Conservation (phyloP, 2,888 invertebrate genomes). For the Thymelicus acteon region DNA sequence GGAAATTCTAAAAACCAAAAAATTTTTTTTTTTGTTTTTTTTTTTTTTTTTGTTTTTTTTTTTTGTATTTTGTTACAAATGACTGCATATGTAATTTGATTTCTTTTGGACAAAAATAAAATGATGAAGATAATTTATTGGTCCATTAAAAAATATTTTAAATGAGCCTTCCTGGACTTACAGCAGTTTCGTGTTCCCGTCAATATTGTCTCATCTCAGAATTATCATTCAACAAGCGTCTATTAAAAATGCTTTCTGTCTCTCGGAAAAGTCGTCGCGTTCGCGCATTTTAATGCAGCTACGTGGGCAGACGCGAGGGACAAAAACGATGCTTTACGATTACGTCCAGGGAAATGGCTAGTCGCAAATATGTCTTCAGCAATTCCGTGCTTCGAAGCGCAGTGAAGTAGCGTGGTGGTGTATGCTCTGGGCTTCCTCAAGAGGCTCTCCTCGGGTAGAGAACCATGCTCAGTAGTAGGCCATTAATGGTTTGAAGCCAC, state of each 20-base stretch:
- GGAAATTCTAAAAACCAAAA: too few relatives aligned
- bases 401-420: too few relatives aligned
- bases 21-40: too few relatives aligned
- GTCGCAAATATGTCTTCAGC: too few relatives aligned
- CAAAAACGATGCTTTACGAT: background rate
- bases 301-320: background rate
- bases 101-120: too few relatives aligned
- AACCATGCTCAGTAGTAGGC: too few relatives aligned
- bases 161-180: constrained; percentile 18
- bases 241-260: constrained; percentile 34
- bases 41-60: too few relatives aligned
- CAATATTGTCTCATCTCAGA: constrained; percentile 30
- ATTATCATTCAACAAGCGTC: constrained; percentile 32
- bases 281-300: constrained; percentile 21
- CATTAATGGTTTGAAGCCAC: too few relatives aligned
- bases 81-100: too few relatives aligned
- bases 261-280: constrained; percentile 20
- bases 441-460: too few relatives aligned
- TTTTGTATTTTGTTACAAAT: too few relatives aligned
- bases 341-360: background rate
- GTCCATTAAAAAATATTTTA: background rate
- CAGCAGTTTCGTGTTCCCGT: constrained; percentile 19
- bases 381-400: background rate
- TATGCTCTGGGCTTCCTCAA: too few relatives aligned
- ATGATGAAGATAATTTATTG: background rate